Conservation (phyloP, 2,113 vertebrate species). For the Parus major region DNA sequence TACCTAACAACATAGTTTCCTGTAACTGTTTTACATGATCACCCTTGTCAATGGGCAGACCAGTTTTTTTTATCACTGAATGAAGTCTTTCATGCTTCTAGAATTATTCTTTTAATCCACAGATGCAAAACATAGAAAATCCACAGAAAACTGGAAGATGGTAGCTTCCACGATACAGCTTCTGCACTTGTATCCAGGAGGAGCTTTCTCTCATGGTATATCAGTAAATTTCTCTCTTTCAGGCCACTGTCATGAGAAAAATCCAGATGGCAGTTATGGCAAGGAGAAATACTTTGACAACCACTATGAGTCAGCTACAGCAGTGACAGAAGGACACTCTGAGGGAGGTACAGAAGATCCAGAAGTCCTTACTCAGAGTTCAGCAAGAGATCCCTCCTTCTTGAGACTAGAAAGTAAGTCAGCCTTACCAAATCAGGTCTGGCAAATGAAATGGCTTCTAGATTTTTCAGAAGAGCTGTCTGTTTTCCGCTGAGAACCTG, state of each 20-base stretch:
- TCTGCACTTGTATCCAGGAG: neutral
- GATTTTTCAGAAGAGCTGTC: neutral
- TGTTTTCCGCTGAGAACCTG: neutral
- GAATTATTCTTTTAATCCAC: neutral
- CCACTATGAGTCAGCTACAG: slow-evolving; percentile 33
- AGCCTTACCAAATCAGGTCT: neutral
- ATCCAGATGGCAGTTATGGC: slow-evolving; percentile 56
- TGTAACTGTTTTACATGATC: neutral
- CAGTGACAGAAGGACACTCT: slow-evolving; percentile 47
- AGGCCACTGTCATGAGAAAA: slow-evolving; percentile 77
- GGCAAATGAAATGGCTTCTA: neutral
- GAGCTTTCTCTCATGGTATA: neutral
- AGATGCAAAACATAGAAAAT: neutral
- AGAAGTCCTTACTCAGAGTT: slow-evolving; percentile 41
- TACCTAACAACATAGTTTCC: neutral
- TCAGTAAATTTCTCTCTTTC: slow-evolving; percentile 53
- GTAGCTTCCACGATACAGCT: neutral
- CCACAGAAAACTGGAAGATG: neutral
- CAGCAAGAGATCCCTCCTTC: slow-evolving; percentile 63
- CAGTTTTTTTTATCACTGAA: neutral
- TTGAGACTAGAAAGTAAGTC: slow-evolving; percentile 79
- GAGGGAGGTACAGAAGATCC: slow-evolving; percentile 34
- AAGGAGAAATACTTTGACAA: slow-evolving; percentile 75
- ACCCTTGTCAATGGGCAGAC: neutral
- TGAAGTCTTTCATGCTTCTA: neutral